These are phyloP conservation scores for Ia io DNA, from an alignment of 2,113 vertebrate species.

Conservation along the genomic window DNA sequence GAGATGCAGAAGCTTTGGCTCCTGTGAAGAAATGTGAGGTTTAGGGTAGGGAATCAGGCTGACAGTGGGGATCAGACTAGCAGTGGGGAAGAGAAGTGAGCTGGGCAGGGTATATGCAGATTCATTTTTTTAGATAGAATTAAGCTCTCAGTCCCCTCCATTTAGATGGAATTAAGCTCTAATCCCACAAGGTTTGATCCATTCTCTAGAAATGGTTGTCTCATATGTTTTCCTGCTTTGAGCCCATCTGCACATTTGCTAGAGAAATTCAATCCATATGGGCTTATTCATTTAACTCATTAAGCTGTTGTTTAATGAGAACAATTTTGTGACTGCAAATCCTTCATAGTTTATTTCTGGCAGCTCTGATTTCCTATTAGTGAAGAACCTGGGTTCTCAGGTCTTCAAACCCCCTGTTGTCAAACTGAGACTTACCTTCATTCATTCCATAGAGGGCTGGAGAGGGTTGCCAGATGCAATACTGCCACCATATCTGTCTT, in stretches of 20 bases:
- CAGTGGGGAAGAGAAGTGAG: neutral
- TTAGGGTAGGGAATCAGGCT: neutral
- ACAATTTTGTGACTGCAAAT: constrained; percentile 45
- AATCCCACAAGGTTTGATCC: neutral
- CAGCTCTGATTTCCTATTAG: constrained; percentile 51
- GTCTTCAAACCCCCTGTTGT: neutral
- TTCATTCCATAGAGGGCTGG: neutral
- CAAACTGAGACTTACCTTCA: neutral
- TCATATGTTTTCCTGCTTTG: constrained; percentile 53
- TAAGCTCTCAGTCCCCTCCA: neutral
- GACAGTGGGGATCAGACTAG: neutral
- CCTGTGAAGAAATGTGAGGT: neutral
- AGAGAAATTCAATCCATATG: constrained; percentile 64
- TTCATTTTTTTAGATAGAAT: constrained; percentile 35
- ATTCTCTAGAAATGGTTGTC: constrained; percentile 6
- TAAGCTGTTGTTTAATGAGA: constrained; percentile 63
- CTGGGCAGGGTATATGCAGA: neutral
- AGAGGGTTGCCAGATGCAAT: neutral
- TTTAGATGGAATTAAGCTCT: constrained; percentile 13
- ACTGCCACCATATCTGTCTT: neutral
- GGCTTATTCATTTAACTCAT: constrained; percentile 64
- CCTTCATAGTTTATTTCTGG: constrained; percentile 48
- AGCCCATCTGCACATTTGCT: constrained; percentile 61
- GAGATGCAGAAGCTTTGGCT: constrained; percentile 38
- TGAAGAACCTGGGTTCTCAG: neutral